These are phyloP conservation scores for Stegostoma tigrinum DNA, from an alignment of 2,113 vertebrate species.

Conservation along the genomic window DNA sequence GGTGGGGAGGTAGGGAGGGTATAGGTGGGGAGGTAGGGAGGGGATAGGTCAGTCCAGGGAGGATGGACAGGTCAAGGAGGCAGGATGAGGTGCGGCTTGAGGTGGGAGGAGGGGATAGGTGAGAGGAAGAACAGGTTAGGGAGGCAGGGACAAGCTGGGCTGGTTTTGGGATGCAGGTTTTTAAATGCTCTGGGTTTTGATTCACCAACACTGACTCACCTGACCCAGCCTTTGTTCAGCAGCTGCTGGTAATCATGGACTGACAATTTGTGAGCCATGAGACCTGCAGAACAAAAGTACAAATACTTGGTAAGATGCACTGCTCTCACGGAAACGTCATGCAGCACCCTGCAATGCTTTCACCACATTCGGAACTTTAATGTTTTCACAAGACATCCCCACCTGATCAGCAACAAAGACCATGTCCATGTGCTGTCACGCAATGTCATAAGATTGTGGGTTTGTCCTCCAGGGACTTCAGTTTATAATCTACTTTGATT, in stretches of 20 bases:
- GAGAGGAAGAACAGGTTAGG: too few species aligned
- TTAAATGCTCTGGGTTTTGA: background rate
- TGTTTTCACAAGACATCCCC: background rate
- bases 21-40: too few species aligned
- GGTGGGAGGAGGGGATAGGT: too few species aligned
- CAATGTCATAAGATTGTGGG: background rate
- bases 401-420: background rate
- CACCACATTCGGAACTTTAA: background rate
- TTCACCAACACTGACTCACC: conserved; percentile 5
- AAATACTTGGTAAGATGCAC: background rate
- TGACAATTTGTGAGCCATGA: conserved; percentile 26
- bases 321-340: background rate
- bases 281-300: conserved; percentile 1
- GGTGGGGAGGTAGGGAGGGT: too few species aligned
- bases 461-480: background rate
- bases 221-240: conserved; percentile 33
- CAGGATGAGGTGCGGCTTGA: too few species aligned
- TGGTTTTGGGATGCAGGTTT: too few species aligned
- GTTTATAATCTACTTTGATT: background rate
- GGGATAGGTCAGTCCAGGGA: too few species aligned
- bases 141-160: too few species aligned
- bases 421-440: too few species aligned
- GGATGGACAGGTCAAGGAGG: too few species aligned
- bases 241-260: conserved; percentile 34
- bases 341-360: background rate